A percentile compares a stretch with the other conserved stretches of the same genome.
Conservation (phyloP, 2,113 vertebrate species). For the Columba livia region DNA sequence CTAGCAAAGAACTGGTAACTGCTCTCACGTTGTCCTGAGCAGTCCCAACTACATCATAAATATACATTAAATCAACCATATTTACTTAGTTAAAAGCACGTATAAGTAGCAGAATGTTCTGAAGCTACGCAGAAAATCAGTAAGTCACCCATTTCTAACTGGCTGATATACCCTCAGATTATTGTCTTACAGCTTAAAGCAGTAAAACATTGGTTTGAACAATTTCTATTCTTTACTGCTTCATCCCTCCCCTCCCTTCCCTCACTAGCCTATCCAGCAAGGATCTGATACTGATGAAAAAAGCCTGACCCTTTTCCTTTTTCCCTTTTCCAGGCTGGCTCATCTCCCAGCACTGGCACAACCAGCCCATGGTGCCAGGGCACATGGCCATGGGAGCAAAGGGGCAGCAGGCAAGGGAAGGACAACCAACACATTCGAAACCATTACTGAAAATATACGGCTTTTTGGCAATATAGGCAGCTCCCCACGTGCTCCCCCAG, state of each 20-base stretch:
- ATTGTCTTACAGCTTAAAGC: fast-evolving
- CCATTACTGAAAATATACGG: not conserved
- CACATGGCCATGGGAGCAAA: not conserved
- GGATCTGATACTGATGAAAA: not conserved
- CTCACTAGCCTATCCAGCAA: fast-evolving
- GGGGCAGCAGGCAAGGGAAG: not conserved
- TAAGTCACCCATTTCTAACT: not conserved
- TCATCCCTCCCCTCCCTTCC: not conserved
- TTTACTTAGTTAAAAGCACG: not conserved
- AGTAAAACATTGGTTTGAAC: not conserved
- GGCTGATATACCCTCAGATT: not conserved
- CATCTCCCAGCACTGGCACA: not conserved
- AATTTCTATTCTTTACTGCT: not conserved
- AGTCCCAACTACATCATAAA: not conserved
- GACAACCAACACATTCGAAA: not conserved
- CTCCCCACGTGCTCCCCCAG: not conserved
- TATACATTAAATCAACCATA: not conserved
- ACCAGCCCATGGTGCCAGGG: fast-evolving
- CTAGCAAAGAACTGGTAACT: not conserved
- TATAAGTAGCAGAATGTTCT: not conserved
- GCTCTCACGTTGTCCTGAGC: fast-evolving
- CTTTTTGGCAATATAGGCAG: not conserved
- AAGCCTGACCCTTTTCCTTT: not conserved
- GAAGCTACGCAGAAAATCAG: not conserved
- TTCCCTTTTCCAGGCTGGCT: not conserved